Evolutionary conservation across 2,797 vertebrate species (phyloP), one percentile per base, ranked within the genome.

Genomic region (Gadopsis bispinosus): DNA sequence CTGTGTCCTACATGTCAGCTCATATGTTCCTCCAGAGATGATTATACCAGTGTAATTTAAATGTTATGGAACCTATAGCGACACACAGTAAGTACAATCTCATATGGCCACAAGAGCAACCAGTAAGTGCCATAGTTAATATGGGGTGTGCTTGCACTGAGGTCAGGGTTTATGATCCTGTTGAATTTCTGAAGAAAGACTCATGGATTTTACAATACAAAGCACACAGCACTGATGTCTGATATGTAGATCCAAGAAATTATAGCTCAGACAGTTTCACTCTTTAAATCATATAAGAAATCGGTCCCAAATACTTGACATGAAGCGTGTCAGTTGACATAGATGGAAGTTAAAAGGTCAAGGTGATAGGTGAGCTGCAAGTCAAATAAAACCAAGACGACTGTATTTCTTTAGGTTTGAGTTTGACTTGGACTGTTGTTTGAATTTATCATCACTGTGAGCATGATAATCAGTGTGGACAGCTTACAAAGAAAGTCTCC

Each of bases 1-100:
- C 26, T 41, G 22, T 37, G 43, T 74, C 73, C 79, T 65, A 45
- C 31, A 73, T 75, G 81, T 89, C 86, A 76, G 45, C 62, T 83
- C 63, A 11, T 41, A 73, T 83, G 58, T 84, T 79, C 59, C n/a
- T 78, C 37, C n/a, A 11, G 31, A 65, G 29, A 85, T 77, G 63
- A 84, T 55, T 22, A 26, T 16, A 19, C 22, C 35, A 22, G 29
- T 64, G 4, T 31, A 17, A 56, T 53, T 64, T 31, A 56, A 71
- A 72, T 83, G 22, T 47, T 71, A 48, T 60, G 53, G 50, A 80
- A 26, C 58, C 59, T 41, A 22, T 10, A 33, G 54, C 2, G 10
- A 66, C 29, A 51, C 48, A 41, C 1, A 8, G 71, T 37, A 37
- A 12, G 39, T 69, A 26, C 22, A 33, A 61, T 55, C 63, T 67